A percentile compares a stretch with the other conserved stretches of the same genome.
These are phyloP conservation scores for Neuroterus valhalla DNA, from an alignment of 1,140 invertebrate species.

Conservation along the genomic window DNA sequence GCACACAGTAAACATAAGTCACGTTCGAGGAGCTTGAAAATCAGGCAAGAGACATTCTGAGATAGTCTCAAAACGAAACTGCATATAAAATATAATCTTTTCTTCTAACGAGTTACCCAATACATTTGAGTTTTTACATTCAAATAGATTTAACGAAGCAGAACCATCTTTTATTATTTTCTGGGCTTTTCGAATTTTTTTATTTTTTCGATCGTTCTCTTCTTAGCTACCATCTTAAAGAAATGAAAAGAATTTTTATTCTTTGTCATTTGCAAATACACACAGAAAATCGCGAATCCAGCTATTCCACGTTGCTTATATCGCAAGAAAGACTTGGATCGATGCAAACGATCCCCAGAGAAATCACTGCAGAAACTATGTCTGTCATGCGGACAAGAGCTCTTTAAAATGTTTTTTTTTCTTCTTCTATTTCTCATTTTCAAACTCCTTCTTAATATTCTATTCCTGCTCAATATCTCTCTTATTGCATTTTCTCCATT, in stretches of 20 bases:
- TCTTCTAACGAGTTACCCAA: too few species aligned
- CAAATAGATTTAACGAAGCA: too few species aligned
- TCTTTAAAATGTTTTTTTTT: constrained; percentile 11
- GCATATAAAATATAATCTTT: too few species aligned
- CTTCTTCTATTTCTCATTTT: not conserved
- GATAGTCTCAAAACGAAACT: too few species aligned
- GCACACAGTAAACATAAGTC: too few species aligned
- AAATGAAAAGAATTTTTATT: not conserved
- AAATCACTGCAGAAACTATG: constrained; percentile 27
- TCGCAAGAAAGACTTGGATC: not conserved
- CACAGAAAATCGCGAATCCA: not conserved
- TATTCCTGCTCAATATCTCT: constrained; percentile 23
- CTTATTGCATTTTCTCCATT: constrained; percentile 18
- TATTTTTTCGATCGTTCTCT: not conserved
- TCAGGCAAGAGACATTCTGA: too few species aligned
- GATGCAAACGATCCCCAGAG: constrained; percentile 25
- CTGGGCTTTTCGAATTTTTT: not conserved
- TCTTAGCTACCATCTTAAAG: not conserved
- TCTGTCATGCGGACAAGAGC: constrained; percentile 10
- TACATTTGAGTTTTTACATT: too few species aligned
- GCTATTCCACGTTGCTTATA: not conserved
- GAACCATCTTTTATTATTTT: too few species aligned
- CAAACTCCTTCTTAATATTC: constrained; percentile 16
- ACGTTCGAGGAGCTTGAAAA: too few species aligned
- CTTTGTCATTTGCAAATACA: constrained; percentile 5